A percentile compares a stretch with the other conserved stretches of the same genome.
Evolutionary conservation across 2,888 invertebrate genomes (phyloP).

Genomic region (Pachymerium ferrugineum): DNA sequence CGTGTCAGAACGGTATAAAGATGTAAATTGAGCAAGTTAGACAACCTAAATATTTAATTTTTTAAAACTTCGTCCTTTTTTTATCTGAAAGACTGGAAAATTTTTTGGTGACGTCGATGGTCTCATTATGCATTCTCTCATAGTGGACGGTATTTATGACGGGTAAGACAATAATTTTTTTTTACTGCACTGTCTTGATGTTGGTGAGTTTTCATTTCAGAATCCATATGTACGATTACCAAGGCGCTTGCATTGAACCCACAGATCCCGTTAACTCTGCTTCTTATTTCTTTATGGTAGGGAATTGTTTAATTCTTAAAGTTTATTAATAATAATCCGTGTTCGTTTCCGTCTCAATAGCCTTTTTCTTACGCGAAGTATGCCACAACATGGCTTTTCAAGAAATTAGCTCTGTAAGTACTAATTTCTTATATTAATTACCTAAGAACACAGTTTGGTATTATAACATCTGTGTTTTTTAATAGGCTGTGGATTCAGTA

Average conservation of each 20-base stretch:
- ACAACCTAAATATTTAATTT: neutral
- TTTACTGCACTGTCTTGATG: too few relatives aligned
- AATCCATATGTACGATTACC: conserved; percentile 80
- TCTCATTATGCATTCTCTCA: conserved; percentile 83
- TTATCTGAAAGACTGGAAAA: conserved; percentile 60
- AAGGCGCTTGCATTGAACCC: conserved; percentile 72
- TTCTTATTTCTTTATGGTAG: neutral
- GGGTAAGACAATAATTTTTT: conserved; percentile 35
- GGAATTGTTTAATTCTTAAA: neutral
- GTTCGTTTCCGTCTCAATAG: too few relatives aligned
- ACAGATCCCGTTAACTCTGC: conserved; percentile 34
- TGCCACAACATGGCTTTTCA: neutral
- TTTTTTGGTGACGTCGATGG: conserved; percentile 94
- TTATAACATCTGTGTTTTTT: neutral
- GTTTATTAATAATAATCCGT: too few relatives aligned
- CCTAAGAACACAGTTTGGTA: too few relatives aligned
- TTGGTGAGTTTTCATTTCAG: conserved; percentile 47
- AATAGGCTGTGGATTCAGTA: neutral
- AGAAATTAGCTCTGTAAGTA: neutral
- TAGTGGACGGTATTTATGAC: conserved; percentile 83
- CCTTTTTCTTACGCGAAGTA: too few relatives aligned
- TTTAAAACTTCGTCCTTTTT: neutral
- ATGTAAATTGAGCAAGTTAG: conserved; percentile 46
- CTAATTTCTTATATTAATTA: neutral
- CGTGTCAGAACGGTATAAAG: conserved; percentile 75